Evolutionary conservation across 2,113 vertebrate genomes (phyloP), one percentile per base, ranked within the genome.

Genomic region (Pteruthius melanotis): DNA sequence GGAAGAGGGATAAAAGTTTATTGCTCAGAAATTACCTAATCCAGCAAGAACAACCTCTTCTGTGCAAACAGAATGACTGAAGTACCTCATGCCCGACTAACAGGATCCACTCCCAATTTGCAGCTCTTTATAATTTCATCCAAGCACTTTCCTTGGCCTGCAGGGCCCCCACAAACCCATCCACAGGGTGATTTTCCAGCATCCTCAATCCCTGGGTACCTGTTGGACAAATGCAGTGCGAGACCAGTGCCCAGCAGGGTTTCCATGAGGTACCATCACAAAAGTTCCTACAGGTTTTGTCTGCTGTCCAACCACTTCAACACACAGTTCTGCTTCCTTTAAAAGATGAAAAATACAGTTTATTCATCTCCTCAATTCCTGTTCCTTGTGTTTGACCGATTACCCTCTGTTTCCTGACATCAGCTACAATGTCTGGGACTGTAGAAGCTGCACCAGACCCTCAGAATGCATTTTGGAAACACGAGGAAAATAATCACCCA

Each of bases 171-270:
- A 30, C 6, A 50, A 78, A 13, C 10, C 4, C 80, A 18, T 13
- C 42, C 39, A 35, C 42, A 39, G 1, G 15, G 16, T 35, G 23
- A 35, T 57, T 65, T 85, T 52, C 23, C 45, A 60, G 30, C 23
- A 45, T 20, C 20, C 26, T 31, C 28, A 24, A 47, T 3, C 4
- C 31, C 65, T 35, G 33, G 20, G 33, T 69, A 37, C 33, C 69
- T 44, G 39, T 44, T 44, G 15, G 0, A 39, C 47, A 52, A 2
- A 52, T 1, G 8, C n/a, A 37, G 27, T 16, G 27, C 9, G 23
- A 70, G 15, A 75, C 30, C 30, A 31, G 19, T 52, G 35, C 33
- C 54, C 66, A 52, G 16, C 50, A 52, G 21, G 40, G 47, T 61
- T 66, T 61, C 70, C 61, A 80, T 26, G 10, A 37, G 20, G 26